Conservation (phyloP, 2,888 invertebrate species). For the Ligdia adustata region DNA sequence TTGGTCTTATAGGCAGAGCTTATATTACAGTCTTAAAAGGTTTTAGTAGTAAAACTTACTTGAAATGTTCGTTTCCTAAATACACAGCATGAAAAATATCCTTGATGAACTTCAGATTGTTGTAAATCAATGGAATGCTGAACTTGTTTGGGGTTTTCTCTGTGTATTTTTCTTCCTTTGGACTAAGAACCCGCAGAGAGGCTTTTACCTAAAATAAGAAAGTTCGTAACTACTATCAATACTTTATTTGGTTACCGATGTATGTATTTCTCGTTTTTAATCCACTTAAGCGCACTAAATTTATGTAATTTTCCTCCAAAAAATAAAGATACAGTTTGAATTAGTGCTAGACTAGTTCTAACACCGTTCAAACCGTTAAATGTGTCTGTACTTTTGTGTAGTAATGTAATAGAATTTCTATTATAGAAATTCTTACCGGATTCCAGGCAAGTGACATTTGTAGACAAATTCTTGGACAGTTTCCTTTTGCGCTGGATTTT, state of each 20-base stretch:
- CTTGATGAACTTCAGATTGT: slow-evolving; percentile 69
- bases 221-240: too few species aligned
- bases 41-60: slow-evolving; percentile 53
- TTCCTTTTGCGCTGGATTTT: slow-evolving; percentile 62
- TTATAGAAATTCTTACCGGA: slow-evolving; percentile 69
- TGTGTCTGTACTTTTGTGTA: too few species aligned
- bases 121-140: slow-evolving; percentile 73
- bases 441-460: slow-evolving; percentile 77
- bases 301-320: too few species aligned
- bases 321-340: too few species aligned
- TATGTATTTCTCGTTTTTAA: too few species aligned
- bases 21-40: neutral
- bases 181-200: slow-evolving; percentile 66
- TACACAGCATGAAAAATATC: slow-evolving; percentile 61
- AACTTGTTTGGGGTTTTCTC: slow-evolving; percentile 66
- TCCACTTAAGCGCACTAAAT: too few species aligned
- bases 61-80: slow-evolving; percentile 65
- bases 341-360: too few species aligned
- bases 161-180: slow-evolving; percentile 69
- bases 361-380: too few species aligned
- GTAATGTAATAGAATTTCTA: too few species aligned
- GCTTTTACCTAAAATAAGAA: slow-evolving; percentile 68
- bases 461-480: slow-evolving; percentile 67
- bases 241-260: too few species aligned
- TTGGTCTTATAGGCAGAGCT: too few species aligned